A percentile compares a stretch with the other conserved stretches of the same genome.
Conservation (phyloP, 2,113 vertebrate genomes). For the Salvator merianae region DNA sequence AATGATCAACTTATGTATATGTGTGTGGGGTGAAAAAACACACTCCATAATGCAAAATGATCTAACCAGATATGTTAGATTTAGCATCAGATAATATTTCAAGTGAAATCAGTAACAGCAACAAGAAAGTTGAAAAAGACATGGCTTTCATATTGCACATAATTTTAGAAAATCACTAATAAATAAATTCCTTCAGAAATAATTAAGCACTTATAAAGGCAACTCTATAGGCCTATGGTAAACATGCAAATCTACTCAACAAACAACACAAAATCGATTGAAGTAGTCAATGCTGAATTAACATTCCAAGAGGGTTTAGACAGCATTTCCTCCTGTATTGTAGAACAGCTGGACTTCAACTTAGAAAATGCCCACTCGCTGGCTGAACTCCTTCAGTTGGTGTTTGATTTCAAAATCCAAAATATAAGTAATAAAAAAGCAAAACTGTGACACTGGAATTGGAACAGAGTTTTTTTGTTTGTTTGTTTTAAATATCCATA, state of each 20-base stretch:
- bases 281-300: conserved; percentile 88
- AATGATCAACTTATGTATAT: conserved; percentile 67
- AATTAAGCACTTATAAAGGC: conserved; percentile 80
- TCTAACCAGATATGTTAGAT: conserved; percentile 62
- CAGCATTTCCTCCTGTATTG: conserved; percentile 71
- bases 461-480: conserved; percentile 15
- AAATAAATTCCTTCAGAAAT: conserved; percentile 71
- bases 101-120: conserved; percentile 65
- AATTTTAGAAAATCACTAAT: conserved; percentile 60
- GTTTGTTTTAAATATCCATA: accelerated
- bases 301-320: conserved; percentile 85
- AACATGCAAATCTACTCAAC: conserved; percentile 98
- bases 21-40: neutral
- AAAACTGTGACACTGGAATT: conserved; percentile 30
- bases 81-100: conserved; percentile 57
- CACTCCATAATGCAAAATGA: conserved; percentile 65
- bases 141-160: conserved; percentile 75
- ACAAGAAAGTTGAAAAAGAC: conserved; percentile 69
- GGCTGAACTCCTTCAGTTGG: conserved; percentile 25
- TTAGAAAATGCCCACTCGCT: conserved; percentile 26
- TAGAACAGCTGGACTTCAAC: conserved; percentile 53
- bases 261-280: conserved; percentile 88
- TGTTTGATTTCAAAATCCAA: conserved; percentile 16
- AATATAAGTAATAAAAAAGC: conserved; percentile 4
- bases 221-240: conserved; percentile 91